Percentiles rank a stretch among this genome's conserved stretches.
Evolutionary conservation across 2,797 vertebrate genomes (phyloP).

Genomic region (Rhodeus uyekii): DNA sequence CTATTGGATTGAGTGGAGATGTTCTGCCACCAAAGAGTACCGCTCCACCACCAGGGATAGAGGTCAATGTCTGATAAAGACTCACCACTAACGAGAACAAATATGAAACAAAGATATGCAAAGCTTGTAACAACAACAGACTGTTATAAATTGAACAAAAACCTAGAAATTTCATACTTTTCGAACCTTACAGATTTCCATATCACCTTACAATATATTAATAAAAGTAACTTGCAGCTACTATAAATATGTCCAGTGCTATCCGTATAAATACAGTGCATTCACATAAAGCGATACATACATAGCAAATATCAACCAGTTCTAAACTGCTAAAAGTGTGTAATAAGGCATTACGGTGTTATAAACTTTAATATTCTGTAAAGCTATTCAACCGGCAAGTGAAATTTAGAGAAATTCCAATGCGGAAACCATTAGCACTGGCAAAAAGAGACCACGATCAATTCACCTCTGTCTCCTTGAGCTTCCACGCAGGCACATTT

Average conservation of each 20-base stretch:
- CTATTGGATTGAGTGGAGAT: constrained; percentile 72
- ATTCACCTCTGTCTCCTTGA: constrained; percentile 65
- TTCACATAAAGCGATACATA: neutral
- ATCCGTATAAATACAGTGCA: neutral
- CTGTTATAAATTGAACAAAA: neutral
- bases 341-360: neutral
- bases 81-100: constrained; percentile 65
- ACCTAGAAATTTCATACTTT: neutral
- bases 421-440: neutral
- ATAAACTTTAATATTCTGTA: neutral
- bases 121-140: too few species aligned
- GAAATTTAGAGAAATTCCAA: neutral
- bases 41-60: constrained; percentile 62
- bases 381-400: neutral
- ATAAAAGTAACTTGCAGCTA: neutral
- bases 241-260: neutral
- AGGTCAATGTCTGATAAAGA: constrained; percentile 71
- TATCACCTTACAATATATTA: neutral
- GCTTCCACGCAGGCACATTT: constrained; percentile 57
- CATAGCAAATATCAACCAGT: neutral
- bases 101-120: neutral
- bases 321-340: neutral
- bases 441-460: neutral
- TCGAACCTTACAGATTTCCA: neutral
- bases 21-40: constrained; percentile 75